Percentiles rank a stretch among this genome's conserved stretches.
Evolutionary conservation across 2,113 vertebrate genomes (phyloP).

Genomic region (Hyaena hyaena): DNA sequence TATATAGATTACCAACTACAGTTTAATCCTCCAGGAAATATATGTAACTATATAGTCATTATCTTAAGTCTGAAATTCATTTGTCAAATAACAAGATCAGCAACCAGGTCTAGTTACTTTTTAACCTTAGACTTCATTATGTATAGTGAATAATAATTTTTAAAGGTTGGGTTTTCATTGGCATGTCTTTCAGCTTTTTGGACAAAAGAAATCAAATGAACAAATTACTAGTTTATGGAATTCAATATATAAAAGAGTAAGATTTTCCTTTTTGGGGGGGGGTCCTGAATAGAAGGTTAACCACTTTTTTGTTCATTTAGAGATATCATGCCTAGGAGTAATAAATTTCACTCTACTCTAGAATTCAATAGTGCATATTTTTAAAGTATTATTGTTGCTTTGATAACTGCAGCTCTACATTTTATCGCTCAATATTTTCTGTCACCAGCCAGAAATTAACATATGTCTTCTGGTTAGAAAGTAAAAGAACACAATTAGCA

Average conservation of each 20-base stretch:
- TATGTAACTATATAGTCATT: not conserved
- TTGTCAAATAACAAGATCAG: slow-evolving; percentile 18
- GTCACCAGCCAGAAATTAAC: not conserved
- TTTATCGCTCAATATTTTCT: slow-evolving; percentile 55
- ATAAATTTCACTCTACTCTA: slow-evolving; percentile 47
- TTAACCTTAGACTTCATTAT: slow-evolving; percentile 13
- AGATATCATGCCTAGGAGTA: slow-evolving; percentile 25
- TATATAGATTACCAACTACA: not conserved
- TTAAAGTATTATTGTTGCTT: slow-evolving; percentile 52
- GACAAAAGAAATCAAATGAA: slow-evolving; percentile 58
- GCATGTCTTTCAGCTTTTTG: slow-evolving; percentile 15
- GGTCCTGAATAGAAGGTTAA: slow-evolving; percentile 34
- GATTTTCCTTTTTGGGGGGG: slow-evolving; percentile 18
- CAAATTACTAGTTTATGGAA: not conserved
- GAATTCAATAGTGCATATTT: slow-evolving; percentile 52
- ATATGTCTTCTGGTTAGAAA: slow-evolving; percentile 40
- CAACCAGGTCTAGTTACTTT: not conserved
- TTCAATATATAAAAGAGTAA: not conserved
- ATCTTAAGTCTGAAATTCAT: not conserved
- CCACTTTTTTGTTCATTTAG: slow-evolving; percentile 34
- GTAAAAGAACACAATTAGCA: slow-evolving; percentile 7
- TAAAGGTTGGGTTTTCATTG: slow-evolving; percentile 10
- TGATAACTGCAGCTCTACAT: not conserved
- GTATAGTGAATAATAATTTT: slow-evolving; percentile 31
- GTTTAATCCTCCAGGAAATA: not conserved